Evolutionary conservation across 2,797 vertebrate genomes (phyloP).

Genomic region (Adelosebastes latens): DNA sequence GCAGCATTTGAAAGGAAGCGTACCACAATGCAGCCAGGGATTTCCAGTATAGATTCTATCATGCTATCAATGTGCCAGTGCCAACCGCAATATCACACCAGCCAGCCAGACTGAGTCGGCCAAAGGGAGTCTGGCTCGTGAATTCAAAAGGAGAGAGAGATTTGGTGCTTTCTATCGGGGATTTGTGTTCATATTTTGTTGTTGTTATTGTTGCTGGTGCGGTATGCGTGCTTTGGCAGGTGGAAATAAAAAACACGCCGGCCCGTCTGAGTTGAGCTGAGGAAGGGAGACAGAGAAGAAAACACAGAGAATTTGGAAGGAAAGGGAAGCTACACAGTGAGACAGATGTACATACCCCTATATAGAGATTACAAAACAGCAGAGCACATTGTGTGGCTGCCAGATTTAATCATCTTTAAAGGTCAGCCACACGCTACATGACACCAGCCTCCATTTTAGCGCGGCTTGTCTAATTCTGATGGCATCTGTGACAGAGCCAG

Average conservation of each 20-base stretch:
- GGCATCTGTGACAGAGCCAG: constrained; percentile 48
- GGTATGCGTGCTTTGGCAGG: constrained; percentile 14
- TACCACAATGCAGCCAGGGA: constrained; percentile 29
- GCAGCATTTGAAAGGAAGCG: constrained; percentile 27
- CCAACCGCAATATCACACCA: constrained; percentile 40
- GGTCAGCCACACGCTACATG: constrained; percentile 36
- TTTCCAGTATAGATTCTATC: constrained; percentile 54
- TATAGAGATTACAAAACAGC: constrained; percentile 14
- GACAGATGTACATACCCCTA: not conserved
- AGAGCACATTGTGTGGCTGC: constrained; percentile 11
- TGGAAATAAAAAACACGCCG: not conserved
- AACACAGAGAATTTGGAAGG: not conserved
- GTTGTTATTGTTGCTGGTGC: not conserved
- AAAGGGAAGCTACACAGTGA: not conserved
- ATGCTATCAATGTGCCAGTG: constrained; percentile 27
- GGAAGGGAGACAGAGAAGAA: not conserved
- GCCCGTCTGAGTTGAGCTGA: not conserved
- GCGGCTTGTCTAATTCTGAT: constrained; percentile 34
- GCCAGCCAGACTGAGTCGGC: constrained; percentile 3
- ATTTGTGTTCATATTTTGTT: constrained; percentile 31
- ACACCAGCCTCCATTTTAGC: constrained; percentile 28
- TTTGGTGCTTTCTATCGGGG: constrained; percentile 31
- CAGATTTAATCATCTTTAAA: constrained; percentile 52
- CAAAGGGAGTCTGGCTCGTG: constrained; percentile 20
- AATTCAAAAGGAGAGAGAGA: constrained; percentile 35